phyloP scores from a whole-genome alignment of 1,140 invertebrate species.

The Amphibalanus amphitrite region DNA sequence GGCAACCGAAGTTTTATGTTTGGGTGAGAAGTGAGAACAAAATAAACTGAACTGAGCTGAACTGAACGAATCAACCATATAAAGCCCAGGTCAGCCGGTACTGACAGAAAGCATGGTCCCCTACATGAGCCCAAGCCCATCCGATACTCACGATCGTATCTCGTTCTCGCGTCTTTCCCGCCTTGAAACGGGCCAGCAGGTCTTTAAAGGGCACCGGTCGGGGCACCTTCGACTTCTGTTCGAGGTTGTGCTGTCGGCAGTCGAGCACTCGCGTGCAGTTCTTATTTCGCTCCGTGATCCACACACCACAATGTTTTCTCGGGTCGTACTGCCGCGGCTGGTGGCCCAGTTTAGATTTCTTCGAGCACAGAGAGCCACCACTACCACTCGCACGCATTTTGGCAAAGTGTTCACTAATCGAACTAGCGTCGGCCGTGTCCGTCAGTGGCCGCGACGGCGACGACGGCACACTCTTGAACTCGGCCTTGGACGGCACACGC shows the following conservation, averaged over 20 bases:
- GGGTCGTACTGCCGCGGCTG: neutral
- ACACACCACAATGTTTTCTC: neutral
- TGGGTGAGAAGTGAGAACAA: too few species aligned
- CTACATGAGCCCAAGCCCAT: too few species aligned
- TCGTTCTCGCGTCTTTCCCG: neutral
- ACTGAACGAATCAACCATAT: too few species aligned
- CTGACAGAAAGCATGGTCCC: too few species aligned
- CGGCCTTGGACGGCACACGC: neutral
- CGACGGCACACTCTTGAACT: neutral
- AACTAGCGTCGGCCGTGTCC: neutral
- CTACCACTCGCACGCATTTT: neutral
- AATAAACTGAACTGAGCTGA: too few species aligned
- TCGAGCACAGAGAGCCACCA: neutral
- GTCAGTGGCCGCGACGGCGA: neutral
- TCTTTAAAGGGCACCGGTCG: neutral
- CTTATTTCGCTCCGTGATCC: neutral
- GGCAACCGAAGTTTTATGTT: too few species aligned
- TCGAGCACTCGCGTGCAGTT: slow-evolving; percentile 2
- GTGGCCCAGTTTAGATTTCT: neutral
- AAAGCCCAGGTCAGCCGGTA: too few species aligned
- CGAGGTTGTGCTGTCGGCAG: slow-evolving; percentile 4
- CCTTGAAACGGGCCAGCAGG: neutral
- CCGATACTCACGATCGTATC: neutral
- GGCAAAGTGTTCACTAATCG: neutral
- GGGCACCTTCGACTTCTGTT: neutral